Percentiles rank a stretch among this genome's conserved stretches.
phyloP scores from a whole-genome alignment of 2,888 invertebrate species.

The Prosopocoilus inquinatus region DNA sequence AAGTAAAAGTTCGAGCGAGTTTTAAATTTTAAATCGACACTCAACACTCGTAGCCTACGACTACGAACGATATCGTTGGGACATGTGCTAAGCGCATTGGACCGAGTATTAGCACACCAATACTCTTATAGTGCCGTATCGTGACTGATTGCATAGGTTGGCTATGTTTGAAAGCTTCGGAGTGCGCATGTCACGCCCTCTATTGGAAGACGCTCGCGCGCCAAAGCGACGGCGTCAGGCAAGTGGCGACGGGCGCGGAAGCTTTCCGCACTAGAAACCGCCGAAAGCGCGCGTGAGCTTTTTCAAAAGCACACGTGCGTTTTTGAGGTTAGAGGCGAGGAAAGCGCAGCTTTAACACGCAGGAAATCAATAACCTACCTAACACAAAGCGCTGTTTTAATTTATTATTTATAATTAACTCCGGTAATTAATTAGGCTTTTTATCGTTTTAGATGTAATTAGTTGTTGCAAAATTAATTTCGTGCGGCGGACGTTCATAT shows the following conservation, averaged over 20 bases:
- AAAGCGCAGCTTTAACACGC: background rate
- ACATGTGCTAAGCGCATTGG: slow-evolving; percentile 18
- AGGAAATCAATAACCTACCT: background rate
- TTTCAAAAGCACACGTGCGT: slow-evolving; percentile 17
- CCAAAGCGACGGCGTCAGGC: slow-evolving; percentile 2
- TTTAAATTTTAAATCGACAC: no score
- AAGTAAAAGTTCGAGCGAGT: no score
- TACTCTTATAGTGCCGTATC: slow-evolving; percentile 16
- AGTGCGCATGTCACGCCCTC: slow-evolving; percentile 14
- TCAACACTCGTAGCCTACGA: no score
- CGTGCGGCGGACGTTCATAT: no score
- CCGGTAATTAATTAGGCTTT: no score
- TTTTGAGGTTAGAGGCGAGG: background rate
- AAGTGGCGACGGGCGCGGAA: slow-evolving; percentile 1
- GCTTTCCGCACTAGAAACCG: background rate
- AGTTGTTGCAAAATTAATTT: no score
- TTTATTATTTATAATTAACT: no score
- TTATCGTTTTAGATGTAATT: no score
- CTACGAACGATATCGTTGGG: background rate
- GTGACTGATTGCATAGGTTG: slow-evolving; percentile 14
- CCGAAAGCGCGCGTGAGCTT: slow-evolving; percentile 4
- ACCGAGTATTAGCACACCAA: slow-evolving; percentile 17
- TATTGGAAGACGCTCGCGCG: slow-evolving; percentile 9
- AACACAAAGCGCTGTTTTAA: background rate
- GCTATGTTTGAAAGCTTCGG: slow-evolving; percentile 12